phyloP scores from a whole-genome alignment of 2,113 vertebrate genomes.

The Cheirogaleus medius region DNA sequence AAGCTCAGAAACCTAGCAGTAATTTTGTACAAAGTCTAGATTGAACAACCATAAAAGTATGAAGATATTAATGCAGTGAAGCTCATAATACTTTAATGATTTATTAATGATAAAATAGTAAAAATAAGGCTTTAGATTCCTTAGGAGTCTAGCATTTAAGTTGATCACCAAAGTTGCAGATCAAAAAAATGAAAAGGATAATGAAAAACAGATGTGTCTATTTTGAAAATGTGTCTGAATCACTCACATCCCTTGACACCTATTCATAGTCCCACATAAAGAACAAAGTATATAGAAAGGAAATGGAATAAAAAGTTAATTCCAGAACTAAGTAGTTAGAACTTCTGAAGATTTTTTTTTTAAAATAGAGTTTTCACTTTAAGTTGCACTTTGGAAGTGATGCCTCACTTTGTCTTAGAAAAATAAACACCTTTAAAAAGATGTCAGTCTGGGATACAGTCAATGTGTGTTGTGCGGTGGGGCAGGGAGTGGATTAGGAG shows the following conservation, averaged over 20 bases:
- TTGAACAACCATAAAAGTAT: neutral
- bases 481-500: neutral
- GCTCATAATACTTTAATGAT: neutral
- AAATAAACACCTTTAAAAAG: neutral
- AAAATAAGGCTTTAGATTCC: neutral
- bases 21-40: neutral
- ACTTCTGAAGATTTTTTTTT: neutral
- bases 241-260: neutral
- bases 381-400: neutral
- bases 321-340: slow-evolving; percentile 25
- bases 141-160: slow-evolving; percentile 49
- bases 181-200: slow-evolving; percentile 55
- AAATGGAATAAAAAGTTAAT: slow-evolving; percentile 34
- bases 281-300: slow-evolving; percentile 19
- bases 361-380: neutral
- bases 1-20: neutral
- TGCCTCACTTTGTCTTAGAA: neutral
- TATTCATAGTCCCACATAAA: neutral
- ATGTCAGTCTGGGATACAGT: neutral
- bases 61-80: neutral
- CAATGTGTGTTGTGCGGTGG: neutral
- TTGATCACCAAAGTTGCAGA: slow-evolving; percentile 24
- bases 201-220: slow-evolving; percentile 55
- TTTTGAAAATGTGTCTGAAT: slow-evolving; percentile 49
- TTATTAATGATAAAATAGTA: neutral